Evolutionary conservation across 2,113 vertebrate species (phyloP), one percentile per base, ranked within the genome.

Genomic region (Lonchura striata): DNA sequence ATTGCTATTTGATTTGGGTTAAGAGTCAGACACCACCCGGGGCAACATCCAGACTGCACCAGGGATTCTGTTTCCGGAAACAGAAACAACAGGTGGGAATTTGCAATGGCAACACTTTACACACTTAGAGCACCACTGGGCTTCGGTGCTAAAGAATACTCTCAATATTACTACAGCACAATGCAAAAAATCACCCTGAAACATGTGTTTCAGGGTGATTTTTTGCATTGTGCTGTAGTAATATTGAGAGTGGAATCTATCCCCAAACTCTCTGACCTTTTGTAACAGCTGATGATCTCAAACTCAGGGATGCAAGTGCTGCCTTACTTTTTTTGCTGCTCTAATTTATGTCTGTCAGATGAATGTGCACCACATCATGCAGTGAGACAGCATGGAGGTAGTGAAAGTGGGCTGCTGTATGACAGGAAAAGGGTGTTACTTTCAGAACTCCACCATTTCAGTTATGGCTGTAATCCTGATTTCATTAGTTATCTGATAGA

Each of bases 11-110:
- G 78, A 95, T 94, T 90, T 95, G 90, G 93, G 91, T 91, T 94
- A 92, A 91, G 79, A 96, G 95, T 92, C 93, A 96, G 94, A 95
- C 95, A 95, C 95, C 94, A 93, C 88, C 94, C 56, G 92, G 95
- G 94, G 92, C 94, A 93, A 77, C 1, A 50, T 59, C 71, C 93
- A 90, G 87, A 75, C 85, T 66, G 41, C 75, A 90, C 0, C 6
- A 90, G 63, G 82, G 68, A 85, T 91, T 44, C 31, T 52, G 27
- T 90, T 91, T 90, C 93, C 13, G 8, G 93, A 93, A 77, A 74
- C 46, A 64, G 63, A 79, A 82, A 68, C 54, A 70, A 86, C 88
- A 96, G 95, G 85, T 90, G 95, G 94, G 76, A 83, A 46, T 93
- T 54, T 49, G 76, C 76, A 88, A 56, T 47, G 71, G 60, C 30